Evolutionary conservation across 1,140 invertebrate genomes (phyloP).

Genomic region (Pentalonia nigronervosa): DNA sequence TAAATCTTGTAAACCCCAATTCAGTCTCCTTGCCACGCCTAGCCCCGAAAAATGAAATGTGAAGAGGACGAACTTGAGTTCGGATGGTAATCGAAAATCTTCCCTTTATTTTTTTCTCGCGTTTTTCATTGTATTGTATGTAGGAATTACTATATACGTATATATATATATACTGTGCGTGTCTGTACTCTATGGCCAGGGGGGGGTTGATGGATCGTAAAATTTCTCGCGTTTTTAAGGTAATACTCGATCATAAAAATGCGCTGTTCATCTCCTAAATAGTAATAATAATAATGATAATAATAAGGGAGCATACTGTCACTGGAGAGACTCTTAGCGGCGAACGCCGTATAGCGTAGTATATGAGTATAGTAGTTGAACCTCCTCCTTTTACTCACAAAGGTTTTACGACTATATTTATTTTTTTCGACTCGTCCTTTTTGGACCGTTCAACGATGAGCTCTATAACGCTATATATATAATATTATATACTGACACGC

Average conservation of each 20-base stretch:
- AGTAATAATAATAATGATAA: constrained; percentile 25
- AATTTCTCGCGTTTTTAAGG: constrained; percentile 47
- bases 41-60: not conserved
- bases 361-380: not conserved
- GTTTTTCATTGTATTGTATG: not conserved
- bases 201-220: constrained; percentile 52
- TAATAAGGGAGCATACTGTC: constrained; percentile 37
- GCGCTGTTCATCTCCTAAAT: constrained; percentile 24
- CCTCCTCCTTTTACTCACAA: not conserved
- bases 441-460: not conserved
- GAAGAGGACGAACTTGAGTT: not conserved
- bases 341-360: not conserved
- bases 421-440: constrained; percentile 43
- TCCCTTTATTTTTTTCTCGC: constrained; percentile 11
- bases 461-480: not conserved
- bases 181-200: not conserved
- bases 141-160: constrained; percentile 12
- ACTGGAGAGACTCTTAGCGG: not conserved
- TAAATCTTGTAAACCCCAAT: not conserved
- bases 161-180: not conserved
- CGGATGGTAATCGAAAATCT: constrained; percentile 2
- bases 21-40: not conserved
- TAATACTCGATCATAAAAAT: constrained; percentile 42
- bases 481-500: not conserved
- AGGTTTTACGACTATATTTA: constrained; percentile 52